These are phyloP conservation scores for Pluvianellus socialis DNA, from an alignment of 2,113 vertebrate genomes.

Conservation along the genomic window DNA sequence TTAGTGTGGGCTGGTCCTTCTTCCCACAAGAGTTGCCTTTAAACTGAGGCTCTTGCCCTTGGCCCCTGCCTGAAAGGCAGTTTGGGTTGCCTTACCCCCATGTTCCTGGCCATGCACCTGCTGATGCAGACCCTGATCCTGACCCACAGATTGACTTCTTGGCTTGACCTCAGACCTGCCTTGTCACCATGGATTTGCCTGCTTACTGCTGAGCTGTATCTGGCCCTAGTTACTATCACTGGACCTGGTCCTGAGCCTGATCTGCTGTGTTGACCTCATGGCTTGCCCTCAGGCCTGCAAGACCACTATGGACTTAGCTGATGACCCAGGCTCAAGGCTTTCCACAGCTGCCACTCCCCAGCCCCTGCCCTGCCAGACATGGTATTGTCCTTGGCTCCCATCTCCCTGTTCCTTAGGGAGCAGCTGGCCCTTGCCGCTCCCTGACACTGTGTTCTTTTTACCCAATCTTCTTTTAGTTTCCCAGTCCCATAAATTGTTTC, in stretches of 20 bases:
- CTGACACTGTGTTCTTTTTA: background rate
- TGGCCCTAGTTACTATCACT: background rate
- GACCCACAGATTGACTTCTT: background rate
- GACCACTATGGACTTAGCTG: background rate
- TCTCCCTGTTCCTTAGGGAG: background rate
- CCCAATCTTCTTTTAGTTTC: background rate
- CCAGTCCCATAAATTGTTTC: background rate
- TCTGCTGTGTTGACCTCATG: background rate
- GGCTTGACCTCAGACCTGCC: background rate
- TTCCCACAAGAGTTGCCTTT: background rate
- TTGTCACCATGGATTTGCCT: background rate
- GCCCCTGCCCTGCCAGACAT: background rate
- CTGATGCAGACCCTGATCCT: background rate
- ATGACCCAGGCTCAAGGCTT: background rate
- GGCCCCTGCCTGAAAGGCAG: background rate
- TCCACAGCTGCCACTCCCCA: background rate
- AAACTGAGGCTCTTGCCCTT: background rate
- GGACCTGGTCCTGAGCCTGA: background rate
- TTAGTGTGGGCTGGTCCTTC: background rate
- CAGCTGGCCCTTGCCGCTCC: rapidly evolving
- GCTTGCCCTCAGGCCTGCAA: background rate
- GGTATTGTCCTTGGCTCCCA: background rate
- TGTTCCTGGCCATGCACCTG: background rate
- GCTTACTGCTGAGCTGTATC: background rate
- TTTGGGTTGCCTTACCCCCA: background rate